Evolutionary conservation across 1,140 invertebrate species (phyloP).

Genomic region (Drusus annulatus): DNA sequence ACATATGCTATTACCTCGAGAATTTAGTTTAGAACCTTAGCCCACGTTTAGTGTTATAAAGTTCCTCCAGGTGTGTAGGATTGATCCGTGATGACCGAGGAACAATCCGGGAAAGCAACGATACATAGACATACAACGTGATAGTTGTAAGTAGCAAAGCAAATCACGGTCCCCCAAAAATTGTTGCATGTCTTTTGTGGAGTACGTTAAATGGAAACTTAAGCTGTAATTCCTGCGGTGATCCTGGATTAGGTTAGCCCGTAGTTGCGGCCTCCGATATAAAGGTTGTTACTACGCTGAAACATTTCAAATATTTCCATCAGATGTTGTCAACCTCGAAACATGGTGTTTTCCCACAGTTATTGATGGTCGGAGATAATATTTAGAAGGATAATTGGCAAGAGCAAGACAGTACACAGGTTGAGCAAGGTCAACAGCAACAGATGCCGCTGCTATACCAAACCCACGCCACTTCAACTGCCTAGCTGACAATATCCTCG

Average conservation of each 20-base stretch:
- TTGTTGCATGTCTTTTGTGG: slow-evolving; percentile 5
- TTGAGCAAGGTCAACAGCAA: background rate
- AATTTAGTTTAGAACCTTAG: background rate
- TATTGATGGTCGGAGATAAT: slow-evolving; percentile 6
- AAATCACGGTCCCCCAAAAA: background rate
- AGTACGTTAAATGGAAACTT: background rate
- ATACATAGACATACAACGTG: background rate
- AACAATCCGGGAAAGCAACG: background rate
- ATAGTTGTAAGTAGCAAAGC: background rate
- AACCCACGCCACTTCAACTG: background rate
- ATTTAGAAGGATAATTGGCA: slow-evolving; percentile 6
- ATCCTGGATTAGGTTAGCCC: slow-evolving; percentile 41
- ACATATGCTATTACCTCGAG: background rate
- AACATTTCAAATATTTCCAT: slow-evolving; percentile 55
- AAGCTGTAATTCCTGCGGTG: slow-evolving; percentile 53
- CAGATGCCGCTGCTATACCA: background rate
- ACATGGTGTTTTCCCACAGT: background rate
- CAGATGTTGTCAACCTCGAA: slow-evolving; percentile 41
- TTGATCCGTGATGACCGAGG: too few relatives aligned
- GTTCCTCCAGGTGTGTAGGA: too few relatives aligned
- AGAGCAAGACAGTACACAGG: background rate
- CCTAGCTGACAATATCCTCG: slow-evolving; percentile 16
- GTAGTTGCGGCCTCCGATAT: slow-evolving; percentile 22
- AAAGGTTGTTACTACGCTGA: slow-evolving; percentile 53
- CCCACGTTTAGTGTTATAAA: background rate